Percentiles rank a stretch among this genome's conserved stretches.
Conservation (phyloP, 2,113 vertebrate species). For the Carassius gibelio region DNA sequence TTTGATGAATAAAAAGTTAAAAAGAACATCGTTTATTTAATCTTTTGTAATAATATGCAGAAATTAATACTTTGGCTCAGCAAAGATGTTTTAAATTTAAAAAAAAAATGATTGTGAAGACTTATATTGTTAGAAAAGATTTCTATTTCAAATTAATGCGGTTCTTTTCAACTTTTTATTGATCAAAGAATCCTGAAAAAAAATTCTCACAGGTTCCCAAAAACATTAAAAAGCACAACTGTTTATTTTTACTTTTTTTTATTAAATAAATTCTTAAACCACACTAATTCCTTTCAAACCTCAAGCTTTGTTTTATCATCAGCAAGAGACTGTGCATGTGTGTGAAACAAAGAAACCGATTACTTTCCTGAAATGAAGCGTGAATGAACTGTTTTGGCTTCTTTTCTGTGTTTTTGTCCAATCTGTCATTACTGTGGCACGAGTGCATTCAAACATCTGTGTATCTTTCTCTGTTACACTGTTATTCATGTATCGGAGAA, state of each 20-base stretch:
- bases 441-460: not conserved
- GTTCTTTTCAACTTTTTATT: too few relatives aligned
- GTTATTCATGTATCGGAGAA: constrained; percentile 2
- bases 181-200: not conserved
- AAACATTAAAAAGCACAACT: too few relatives aligned
- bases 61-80: too few relatives aligned
- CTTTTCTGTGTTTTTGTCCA: constrained; percentile 1
- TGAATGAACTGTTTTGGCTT: not conserved
- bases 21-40: too few relatives aligned
- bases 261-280: too few relatives aligned
- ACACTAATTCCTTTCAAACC: not conserved
- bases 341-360: not conserved
- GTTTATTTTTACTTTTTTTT: too few relatives aligned
- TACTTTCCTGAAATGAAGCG: constrained; percentile 11
- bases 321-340: not conserved
- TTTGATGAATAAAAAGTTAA: too few relatives aligned
- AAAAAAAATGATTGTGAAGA: too few relatives aligned
- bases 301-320: not conserved
- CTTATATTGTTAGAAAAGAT: too few relatives aligned
- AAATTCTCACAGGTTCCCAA: not conserved
- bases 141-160: not conserved
- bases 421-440: not conserved
- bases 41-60: too few relatives aligned
- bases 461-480: not conserved
- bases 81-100: too few relatives aligned